phyloP scores from a whole-genome alignment of 1,140 invertebrate species.

The Ceratitis capitata region DNA sequence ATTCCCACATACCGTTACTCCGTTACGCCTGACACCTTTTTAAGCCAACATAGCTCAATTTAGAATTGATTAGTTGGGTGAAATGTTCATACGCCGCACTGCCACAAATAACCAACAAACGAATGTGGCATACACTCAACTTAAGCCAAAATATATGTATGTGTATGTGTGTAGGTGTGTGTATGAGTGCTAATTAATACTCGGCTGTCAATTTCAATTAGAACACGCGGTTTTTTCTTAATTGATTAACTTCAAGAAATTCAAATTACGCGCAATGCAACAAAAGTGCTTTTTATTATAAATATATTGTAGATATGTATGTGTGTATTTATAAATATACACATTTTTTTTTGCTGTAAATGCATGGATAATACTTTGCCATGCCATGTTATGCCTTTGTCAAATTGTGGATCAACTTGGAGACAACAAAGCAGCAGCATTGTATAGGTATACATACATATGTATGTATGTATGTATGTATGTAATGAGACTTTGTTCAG shows the following conservation, averaged over 20 bases:
- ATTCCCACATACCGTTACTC: not conserved
- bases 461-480: no score
- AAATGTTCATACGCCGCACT: not conserved
- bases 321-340: no score
- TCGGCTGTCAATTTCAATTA: constrained; percentile 25
- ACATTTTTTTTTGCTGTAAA: no score
- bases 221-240: not conserved
- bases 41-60: constrained; percentile 24
- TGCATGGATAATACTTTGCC: no score
- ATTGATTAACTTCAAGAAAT: constrained; percentile 34
- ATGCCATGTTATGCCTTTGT: no score
- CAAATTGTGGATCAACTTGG: not conserved
- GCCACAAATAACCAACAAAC: not conserved
- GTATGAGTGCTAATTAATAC: constrained; percentile 26
- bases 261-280: not conserved
- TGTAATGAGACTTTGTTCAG: not conserved
- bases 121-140: not conserved
- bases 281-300: not conserved
- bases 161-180: not conserved
- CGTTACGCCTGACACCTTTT: not conserved
- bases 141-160: not conserved
- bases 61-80: not conserved
- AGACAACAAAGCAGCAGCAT: constrained; percentile 25
- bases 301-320: no score
- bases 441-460: no score